These are phyloP conservation scores for Drosophila seguyi DNA, from an alignment of 1,140 invertebrate species.

Conservation along the genomic window DNA sequence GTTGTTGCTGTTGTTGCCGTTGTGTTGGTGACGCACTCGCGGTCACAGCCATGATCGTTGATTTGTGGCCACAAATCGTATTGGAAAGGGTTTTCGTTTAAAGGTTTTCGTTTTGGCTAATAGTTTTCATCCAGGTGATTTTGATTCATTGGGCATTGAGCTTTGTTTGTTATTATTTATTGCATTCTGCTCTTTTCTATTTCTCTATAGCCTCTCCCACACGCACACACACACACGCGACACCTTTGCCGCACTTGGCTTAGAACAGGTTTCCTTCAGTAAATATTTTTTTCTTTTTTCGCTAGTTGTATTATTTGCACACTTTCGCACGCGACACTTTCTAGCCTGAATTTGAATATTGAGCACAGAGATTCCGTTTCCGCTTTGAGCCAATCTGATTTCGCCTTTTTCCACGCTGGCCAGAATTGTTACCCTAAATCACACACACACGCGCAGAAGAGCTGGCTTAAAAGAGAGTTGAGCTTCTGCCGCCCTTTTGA, in stretches of 20 bases:
- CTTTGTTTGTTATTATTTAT: slow-evolving; percentile 37
- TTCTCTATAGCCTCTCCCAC: slow-evolving; percentile 28
- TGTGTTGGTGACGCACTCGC: slow-evolving; percentile 71
- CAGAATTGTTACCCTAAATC: slow-evolving; percentile 39
- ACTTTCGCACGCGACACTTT: slow-evolving; percentile 82
- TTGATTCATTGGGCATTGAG: slow-evolving; percentile 33
- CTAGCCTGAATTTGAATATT: slow-evolving; percentile 75
- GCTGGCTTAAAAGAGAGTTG: slow-evolving; percentile 39
- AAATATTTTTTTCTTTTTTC: slow-evolving; percentile 28
- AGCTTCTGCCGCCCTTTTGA: slow-evolving; percentile 39
- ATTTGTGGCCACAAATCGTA: slow-evolving; percentile 40
- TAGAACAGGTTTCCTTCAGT: slow-evolving; percentile 67
- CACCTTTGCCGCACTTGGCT: slow-evolving; percentile 61
- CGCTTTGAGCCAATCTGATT: slow-evolving; percentile 60
- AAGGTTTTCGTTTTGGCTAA: slow-evolving; percentile 14
- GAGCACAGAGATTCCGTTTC: slow-evolving; percentile 68
- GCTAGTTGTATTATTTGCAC: slow-evolving; percentile 60
- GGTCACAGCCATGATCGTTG: slow-evolving; percentile 69
- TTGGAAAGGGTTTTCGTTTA: slow-evolving; percentile 55
- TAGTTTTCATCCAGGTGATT: slow-evolving; percentile 31
- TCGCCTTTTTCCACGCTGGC: slow-evolving; percentile 33
- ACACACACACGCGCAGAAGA: slow-evolving; percentile 23
- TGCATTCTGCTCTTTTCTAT: slow-evolving; percentile 41
- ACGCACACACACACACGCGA: slow-evolving; percentile 1
- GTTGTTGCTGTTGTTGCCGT: slow-evolving; percentile 40